These are phyloP conservation scores for Fulica atra DNA, from an alignment of 2,113 vertebrate genomes.

Conservation along the genomic window DNA sequence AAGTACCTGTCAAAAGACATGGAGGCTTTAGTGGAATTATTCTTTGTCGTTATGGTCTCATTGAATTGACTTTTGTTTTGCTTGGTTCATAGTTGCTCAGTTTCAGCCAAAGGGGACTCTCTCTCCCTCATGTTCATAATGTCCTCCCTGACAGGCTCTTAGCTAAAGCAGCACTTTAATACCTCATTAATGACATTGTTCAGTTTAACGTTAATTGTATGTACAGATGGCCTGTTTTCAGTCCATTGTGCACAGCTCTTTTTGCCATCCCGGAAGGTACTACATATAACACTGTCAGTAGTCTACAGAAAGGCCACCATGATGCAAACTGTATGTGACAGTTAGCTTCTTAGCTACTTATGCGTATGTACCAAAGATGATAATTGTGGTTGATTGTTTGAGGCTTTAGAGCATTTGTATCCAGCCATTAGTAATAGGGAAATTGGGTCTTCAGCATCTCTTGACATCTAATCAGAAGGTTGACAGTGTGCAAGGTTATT, in stretches of 20 bases:
- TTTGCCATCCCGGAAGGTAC: background rate
- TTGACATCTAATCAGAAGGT: background rate
- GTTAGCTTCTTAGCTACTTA: background rate
- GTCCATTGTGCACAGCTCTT: conserved; percentile 7
- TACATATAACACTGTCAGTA: fast-evolving
- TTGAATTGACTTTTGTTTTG: background rate
- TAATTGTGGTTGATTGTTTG: background rate
- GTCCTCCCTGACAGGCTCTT: background rate
- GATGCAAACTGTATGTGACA: background rate
- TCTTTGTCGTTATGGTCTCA: background rate
- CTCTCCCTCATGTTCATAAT: background rate
- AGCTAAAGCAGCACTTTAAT: background rate
- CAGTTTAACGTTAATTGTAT: background rate
- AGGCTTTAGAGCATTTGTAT: background rate
- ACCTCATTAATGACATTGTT: conserved; percentile 19
- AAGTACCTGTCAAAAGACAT: background rate
- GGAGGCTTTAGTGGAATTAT: background rate
- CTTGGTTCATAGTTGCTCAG: background rate
- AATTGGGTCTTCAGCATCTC: background rate
- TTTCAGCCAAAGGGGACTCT: background rate
- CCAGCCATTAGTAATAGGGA: background rate
- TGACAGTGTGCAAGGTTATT: background rate
- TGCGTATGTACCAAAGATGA: background rate
- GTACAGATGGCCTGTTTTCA: conserved; percentile 37
- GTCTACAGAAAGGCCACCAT: background rate